Evolutionary conservation across 2,113 vertebrate genomes (phyloP).

Genomic region (Podarcis cretensis): DNA sequence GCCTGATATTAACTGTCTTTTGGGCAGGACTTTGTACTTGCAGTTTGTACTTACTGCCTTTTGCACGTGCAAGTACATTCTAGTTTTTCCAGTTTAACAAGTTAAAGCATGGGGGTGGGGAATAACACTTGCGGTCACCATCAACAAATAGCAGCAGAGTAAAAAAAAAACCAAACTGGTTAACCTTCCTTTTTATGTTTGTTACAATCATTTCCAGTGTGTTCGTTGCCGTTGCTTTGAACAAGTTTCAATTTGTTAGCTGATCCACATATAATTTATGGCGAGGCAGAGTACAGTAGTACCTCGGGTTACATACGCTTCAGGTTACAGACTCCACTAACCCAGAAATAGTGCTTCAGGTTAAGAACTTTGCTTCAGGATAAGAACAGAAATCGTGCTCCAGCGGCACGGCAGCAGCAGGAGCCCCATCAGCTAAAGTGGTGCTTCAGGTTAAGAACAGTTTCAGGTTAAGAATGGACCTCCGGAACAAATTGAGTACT

Average conservation of each 20-base stretch:
- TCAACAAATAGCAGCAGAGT: neutral
- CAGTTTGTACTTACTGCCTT: neutral
- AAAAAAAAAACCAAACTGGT: neutral
- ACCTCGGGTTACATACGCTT: too few species aligned
- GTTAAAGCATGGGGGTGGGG: neutral
- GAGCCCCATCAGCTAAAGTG: too few species aligned
- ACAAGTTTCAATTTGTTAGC: neutral
- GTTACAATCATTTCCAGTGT: neutral
- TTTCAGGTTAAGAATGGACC: too few species aligned
- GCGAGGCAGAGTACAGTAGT: too few species aligned
- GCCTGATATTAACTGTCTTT: neutral
- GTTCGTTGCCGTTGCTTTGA: neutral
- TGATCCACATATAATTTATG: neutral
- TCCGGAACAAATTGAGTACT: too few species aligned
- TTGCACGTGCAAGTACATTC: neutral
- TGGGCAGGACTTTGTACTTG: neutral
- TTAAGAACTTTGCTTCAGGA: too few species aligned
- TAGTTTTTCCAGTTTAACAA: constrained; percentile 9
- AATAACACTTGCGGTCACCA: neutral
- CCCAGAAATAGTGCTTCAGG: too few species aligned
- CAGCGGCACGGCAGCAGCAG: too few species aligned
- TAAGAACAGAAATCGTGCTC: too few species aligned
- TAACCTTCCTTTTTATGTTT: neutral
- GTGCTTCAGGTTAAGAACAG: too few species aligned
- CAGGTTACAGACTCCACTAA: too few species aligned